Evolutionary conservation across 2,888 invertebrate genomes (phyloP), one percentile per base, ranked within the genome.

Genomic region (Calephelis perditalis): DNA sequence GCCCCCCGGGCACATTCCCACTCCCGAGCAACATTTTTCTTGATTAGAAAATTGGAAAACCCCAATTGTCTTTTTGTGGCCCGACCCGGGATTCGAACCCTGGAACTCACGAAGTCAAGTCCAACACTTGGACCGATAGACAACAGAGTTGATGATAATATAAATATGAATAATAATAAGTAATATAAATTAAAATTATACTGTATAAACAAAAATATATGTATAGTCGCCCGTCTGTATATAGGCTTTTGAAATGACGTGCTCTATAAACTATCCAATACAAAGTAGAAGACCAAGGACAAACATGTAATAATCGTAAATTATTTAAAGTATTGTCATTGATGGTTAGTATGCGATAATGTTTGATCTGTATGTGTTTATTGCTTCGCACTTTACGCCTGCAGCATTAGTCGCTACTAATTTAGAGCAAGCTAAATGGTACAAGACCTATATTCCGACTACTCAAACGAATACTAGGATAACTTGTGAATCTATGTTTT

Each of bases 251-350:
- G 55, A 58, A 40, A 54, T 61, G 40, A 62, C 64, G 65, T 72
- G 74, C 70, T 79, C 79, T 78, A 82, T 79, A 78, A 79, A 68
- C 71, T 72, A 74, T 73, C 76, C 73, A 69, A 67, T 76, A 75
- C 77, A 78, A 76, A 77, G 73, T 67, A 77, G 77, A 76, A 66
- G 59, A 63, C 67, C 84, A 81, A 83, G 84, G 83, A 74, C 78
- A 69, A 55, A 59, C 62, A 49, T 64, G 65, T 68, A 65, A 67
- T 72, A 71, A 73, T 71, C 73, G 72, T 81, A 79, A 81, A 82
- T 79, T 78, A 78, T 75, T 78, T 75, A 73, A 75, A 73, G 71
- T 76, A 78, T 75, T 76, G 74, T 71, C 72, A 71, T 75, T 76
- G 73, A 71, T 72, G 71, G 73, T 77, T 77, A 77, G 73, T 73